Evolutionary conservation across 2,888 invertebrate genomes (phyloP), one percentile per base, ranked within the genome.

Genomic region (Octodonta nipae): DNA sequence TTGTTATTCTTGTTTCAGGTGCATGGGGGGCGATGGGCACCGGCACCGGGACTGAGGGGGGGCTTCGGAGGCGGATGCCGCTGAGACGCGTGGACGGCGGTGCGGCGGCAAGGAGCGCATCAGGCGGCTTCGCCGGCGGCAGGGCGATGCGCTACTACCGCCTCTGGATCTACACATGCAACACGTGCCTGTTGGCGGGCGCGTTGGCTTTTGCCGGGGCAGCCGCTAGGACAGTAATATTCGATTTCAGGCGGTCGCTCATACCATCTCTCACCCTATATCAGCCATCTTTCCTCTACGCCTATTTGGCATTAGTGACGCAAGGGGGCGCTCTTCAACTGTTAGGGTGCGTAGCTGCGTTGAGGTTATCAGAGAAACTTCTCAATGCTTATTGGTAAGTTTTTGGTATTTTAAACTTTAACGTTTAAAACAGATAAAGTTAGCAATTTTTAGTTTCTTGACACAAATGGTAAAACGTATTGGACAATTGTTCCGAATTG

Each of bases 101-200:
- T 62, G 66, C 54, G 69, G 42, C 42, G 44, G 45, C 22, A 11
- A 15, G 14, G 15, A 28, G 14, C 15, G 15, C 15, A 12, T 11
- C 28, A 6, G 14, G 15, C 15, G 68, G 55, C 44, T 52, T 54
- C 50, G 50, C 53, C 40, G 50, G 51, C 40, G 50, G 52, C 47
- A 56, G 59, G 66, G 67, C 71, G 56, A 74, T 73, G 74, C 71
- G 81, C 72, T 83, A 83, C 70, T 83, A 84, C 67, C 79, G 85
- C 67, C 77, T 86, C 64, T 86, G 86, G 86, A 86, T 87, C 62
- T 86, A 86, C 73, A 81, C 84, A 62, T 86, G 85, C 76, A 86
- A 86, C 70, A 78, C 81, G 65, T 85, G 83, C 54, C 71, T 87
- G 63, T 69, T 86, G 63, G 75, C 83, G 52, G 82, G 81, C 58